Percentiles rank a stretch among this genome's conserved stretches.
phyloP scores from a whole-genome alignment of 2,888 invertebrate species.

The Drosophila greeni region DNA sequence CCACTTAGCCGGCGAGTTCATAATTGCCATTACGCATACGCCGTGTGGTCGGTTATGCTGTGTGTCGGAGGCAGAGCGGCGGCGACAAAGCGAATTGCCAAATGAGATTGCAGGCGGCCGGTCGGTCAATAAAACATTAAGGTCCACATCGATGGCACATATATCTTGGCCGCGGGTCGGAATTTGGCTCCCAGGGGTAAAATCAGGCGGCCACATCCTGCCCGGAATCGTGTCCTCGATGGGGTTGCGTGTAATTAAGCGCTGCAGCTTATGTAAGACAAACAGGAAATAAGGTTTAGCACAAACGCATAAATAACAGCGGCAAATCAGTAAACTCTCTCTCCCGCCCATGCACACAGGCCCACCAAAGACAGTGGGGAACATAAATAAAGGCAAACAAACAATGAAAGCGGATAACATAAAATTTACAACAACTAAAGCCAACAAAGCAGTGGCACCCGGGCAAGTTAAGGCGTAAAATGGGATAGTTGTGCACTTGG shows the following conservation, averaged over 20 bases:
- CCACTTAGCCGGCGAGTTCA: conserved; percentile 57
- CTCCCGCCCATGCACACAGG: not conserved
- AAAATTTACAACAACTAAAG: conserved; percentile 70
- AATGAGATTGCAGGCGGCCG: conserved; percentile 37
- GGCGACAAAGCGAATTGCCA: conserved; percentile 34
- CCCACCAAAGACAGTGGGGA: conserved; percentile 33
- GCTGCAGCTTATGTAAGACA: conserved; percentile 71
- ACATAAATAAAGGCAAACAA: conserved; percentile 68
- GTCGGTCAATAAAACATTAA: conserved; percentile 29
- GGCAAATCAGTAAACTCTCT: conserved; percentile 47
- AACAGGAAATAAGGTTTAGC: conserved; percentile 71
- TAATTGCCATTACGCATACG: conserved; percentile 67
- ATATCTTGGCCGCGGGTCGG: conserved; percentile 13
- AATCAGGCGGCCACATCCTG: conserved; percentile 33
- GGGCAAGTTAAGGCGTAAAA: conserved; percentile 28
- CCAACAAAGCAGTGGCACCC: conserved; percentile 45
- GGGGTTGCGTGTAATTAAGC: conserved; percentile 66
- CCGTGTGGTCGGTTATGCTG: conserved; percentile 55
- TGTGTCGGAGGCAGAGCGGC: conserved; percentile 1
- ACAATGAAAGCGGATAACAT: conserved; percentile 72
- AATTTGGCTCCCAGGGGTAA: conserved; percentile 20
- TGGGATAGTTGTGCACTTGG: conserved; percentile 28
- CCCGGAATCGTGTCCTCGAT: conserved; percentile 26
- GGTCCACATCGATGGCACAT: conserved; percentile 27
- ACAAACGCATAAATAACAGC: conserved; percentile 70